These are phyloP conservation scores for Acronicta aceris DNA, from an alignment of 2,888 invertebrate species.

Conservation along the genomic window DNA sequence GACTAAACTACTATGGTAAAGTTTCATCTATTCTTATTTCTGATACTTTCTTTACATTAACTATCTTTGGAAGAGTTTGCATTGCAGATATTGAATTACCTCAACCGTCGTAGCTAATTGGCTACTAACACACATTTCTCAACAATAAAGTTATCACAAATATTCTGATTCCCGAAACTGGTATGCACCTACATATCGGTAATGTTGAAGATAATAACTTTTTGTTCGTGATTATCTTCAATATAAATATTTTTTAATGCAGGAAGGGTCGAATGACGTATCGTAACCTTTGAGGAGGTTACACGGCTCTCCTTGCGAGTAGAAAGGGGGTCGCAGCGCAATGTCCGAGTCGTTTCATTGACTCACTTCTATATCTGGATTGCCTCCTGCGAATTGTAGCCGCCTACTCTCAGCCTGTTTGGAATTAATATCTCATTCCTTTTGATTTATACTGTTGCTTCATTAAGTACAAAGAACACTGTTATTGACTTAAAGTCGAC, in stretches of 20 bases:
- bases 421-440: constrained; percentile 47
- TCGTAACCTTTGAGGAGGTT: constrained; percentile 19
- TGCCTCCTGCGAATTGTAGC: constrained; percentile 58
- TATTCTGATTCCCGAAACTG: no score
- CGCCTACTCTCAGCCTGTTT: constrained; percentile 55
- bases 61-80: no score
- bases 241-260: constrained; percentile 4
- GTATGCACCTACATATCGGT: background rate
- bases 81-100: no score
- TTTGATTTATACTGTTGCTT: constrained; percentile 52
- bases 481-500: constrained; percentile 40
- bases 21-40: no score
- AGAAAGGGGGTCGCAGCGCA: constrained; percentile 59
- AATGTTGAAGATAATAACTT: background rate
- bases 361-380: constrained; percentile 70
- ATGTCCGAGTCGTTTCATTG: constrained; percentile 64
- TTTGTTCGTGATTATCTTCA: background rate
- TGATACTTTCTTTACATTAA: no score
- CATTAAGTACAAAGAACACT: constrained; percentile 40
- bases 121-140: no score
- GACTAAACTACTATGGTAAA: background rate
- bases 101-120: no score
- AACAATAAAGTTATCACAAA: no score
- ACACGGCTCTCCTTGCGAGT: constrained; percentile 46
- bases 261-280: constrained; percentile 13